Percentiles rank a stretch among this genome's conserved stretches.
These are phyloP conservation scores for Neomorphus geoffroyi DNA, from an alignment of 2,797 vertebrate genomes.

Conservation along the genomic window DNA sequence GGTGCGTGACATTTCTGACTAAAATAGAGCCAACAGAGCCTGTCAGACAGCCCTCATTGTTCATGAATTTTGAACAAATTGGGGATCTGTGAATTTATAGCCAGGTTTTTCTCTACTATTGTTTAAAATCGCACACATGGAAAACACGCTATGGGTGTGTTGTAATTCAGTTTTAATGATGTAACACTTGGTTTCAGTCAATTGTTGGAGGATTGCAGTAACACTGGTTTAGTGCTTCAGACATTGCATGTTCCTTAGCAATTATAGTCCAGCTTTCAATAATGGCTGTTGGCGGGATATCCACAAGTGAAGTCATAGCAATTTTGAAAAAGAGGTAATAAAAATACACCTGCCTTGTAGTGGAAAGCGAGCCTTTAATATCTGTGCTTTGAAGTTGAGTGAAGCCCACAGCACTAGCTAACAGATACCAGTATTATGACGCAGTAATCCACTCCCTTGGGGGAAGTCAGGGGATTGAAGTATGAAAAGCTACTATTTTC, in stretches of 20 bases:
- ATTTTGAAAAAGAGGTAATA: conserved; percentile 83
- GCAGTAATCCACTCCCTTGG: conserved; percentile 70
- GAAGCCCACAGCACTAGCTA: conserved; percentile 78
- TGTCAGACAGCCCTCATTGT: conserved; percentile 69
- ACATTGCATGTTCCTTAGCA: conserved; percentile 79
- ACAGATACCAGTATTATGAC: conserved; percentile 76
- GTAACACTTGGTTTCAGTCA: conserved; percentile 82
- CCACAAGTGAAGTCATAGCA: conserved; percentile 82
- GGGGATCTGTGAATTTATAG: conserved; percentile 81
- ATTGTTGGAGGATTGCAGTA: conserved; percentile 78
- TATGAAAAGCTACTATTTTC: conserved; percentile 70
- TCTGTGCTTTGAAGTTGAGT: conserved; percentile 77
- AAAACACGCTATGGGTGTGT: conserved; percentile 73
- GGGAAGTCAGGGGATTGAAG: conserved; percentile 66
- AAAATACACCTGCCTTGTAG: conserved; percentile 89
- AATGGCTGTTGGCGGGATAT: conserved; percentile 78
- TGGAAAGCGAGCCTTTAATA: conserved; percentile 80
- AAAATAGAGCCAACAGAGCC: conserved; percentile 86
- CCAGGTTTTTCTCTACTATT: conserved; percentile 76
- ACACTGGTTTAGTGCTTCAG: conserved; percentile 75
- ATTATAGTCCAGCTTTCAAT: conserved; percentile 82
- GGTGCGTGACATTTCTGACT: conserved; percentile 74
- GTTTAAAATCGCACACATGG: conserved; percentile 83
- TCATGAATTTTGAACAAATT: conserved; percentile 77
- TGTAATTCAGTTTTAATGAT: conserved; percentile 82